phyloP scores from a whole-genome alignment of 2,888 invertebrate species.

The Fabriciana adippe region DNA sequence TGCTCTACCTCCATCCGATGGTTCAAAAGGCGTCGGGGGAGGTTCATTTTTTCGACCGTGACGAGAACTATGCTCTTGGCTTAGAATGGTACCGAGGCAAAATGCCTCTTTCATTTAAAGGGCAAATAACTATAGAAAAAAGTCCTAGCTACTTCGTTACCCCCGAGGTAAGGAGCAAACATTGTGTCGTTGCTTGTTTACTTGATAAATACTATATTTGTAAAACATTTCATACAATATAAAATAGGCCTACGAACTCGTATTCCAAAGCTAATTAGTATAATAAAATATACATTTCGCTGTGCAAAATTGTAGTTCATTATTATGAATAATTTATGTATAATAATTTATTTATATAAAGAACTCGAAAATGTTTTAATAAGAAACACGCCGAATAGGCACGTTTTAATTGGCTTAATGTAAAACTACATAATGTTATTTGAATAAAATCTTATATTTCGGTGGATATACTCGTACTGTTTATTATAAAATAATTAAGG shows the following conservation, averaged over 20 bases:
- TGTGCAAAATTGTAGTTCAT: constrained; percentile 19
- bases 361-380: constrained; percentile 30
- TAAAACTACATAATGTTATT: constrained; percentile 10
- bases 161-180: constrained; percentile 86
- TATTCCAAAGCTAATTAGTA: constrained; percentile 25
- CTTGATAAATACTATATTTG: constrained; percentile 24
- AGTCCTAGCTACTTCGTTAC: constrained; percentile 99
- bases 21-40: constrained; percentile 96
- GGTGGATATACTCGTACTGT: too few species aligned
- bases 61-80: constrained; percentile 95
- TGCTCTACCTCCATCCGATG: constrained; percentile 96
- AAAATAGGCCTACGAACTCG: constrained; percentile 21
- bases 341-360: too few species aligned
- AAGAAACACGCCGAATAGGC: constrained; percentile 22
- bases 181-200: constrained; percentile 22
- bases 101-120: constrained; percentile 96
- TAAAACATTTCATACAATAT: constrained; percentile 16
- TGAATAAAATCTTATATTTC: constrained; percentile 2
- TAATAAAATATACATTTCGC: constrained; percentile 26
- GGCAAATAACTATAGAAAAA: constrained; percentile 98
- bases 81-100: constrained; percentile 97
- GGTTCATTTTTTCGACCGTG: constrained; percentile 98
- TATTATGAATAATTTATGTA: constrained; percentile 37
- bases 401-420: constrained; percentile 26
- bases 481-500: too few species aligned